A percentile compares a stretch with the other conserved stretches of the same genome.
Conservation (phyloP, 2,797 vertebrate genomes). For the Peromyscus melanophrys region DNA sequence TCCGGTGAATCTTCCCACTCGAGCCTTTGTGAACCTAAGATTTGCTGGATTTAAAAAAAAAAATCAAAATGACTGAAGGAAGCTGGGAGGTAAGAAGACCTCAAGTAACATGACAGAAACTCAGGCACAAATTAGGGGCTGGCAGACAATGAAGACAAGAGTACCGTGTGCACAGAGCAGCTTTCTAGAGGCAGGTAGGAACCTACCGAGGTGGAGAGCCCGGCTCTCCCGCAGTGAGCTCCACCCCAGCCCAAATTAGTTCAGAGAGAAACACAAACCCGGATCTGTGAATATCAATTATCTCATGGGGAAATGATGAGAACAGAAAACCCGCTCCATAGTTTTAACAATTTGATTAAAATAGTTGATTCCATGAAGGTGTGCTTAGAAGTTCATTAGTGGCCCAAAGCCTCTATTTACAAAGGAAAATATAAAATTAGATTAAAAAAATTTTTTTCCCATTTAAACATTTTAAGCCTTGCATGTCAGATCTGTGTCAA, state of each 20-base stretch:
- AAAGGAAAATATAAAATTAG: neutral
- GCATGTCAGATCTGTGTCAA: neutral
- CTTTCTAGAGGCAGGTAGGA: neutral
- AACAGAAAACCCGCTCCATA: neutral
- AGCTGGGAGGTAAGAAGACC: neutral
- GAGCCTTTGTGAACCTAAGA: neutral
- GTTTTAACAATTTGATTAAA: neutral
- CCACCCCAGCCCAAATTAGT: neutral
- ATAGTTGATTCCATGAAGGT: neutral
- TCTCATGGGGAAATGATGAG: neutral
- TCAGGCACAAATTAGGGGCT: neutral
- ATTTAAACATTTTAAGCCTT: neutral
- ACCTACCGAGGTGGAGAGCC: neutral
- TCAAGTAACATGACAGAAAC: neutral
- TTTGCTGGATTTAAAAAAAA: neutral
- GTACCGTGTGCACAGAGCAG: neutral
- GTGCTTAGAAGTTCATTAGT: neutral
- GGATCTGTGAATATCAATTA: neutral
- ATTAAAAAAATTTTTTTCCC: neutral
- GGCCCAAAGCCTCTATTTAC: neutral
- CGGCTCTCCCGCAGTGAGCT: neutral
- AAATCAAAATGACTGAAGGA: slow-evolving; percentile 26
- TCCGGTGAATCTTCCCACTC: neutral
- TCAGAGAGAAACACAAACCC: neutral
- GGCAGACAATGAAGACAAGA: neutral